Percentiles rank a stretch among this genome's conserved stretches.
These are phyloP conservation scores for Calliopum simillimum DNA, from an alignment of 2,888 invertebrate genomes.

Conservation along the genomic window DNA sequence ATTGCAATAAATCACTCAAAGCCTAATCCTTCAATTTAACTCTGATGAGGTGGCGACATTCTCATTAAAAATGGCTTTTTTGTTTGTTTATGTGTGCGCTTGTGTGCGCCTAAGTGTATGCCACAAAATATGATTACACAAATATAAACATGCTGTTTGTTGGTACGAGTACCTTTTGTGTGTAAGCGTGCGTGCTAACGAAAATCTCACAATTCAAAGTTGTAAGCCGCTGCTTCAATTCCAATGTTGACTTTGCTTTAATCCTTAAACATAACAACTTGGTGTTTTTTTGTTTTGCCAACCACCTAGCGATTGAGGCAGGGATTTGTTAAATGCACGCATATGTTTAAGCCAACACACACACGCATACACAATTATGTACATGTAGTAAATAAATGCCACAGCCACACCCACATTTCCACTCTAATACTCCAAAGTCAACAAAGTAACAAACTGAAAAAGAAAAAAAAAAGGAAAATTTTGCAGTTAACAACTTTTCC, in stretches of 20 bases:
- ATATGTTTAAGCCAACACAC: conserved; percentile 10
- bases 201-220: conserved; percentile 24
- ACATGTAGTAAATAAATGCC: background rate
- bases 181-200: background rate
- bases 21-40: background rate
- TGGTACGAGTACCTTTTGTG: too few relatives aligned
- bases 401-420: conserved; percentile 12
- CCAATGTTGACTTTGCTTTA: conserved; percentile 14
- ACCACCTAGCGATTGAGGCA: conserved; percentile 22
- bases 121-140: conserved; percentile 1
- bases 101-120: conserved; percentile 1
- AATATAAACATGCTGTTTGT: too few relatives aligned
- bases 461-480: background rate
- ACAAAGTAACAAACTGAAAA: conserved; percentile 5
- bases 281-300: background rate
- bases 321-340: conserved; percentile 37
- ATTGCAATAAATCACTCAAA: background rate
- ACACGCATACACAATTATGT: conserved; percentile 8
- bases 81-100: background rate
- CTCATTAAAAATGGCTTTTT: conserved; percentile 18
- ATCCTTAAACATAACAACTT: conserved; percentile 17
- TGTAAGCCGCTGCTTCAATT: conserved; percentile 25
- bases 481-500: conserved; percentile 31
- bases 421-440: conserved; percentile 6
- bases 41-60: conserved; percentile 11